phyloP scores from a whole-genome alignment of 1,140 invertebrate species.

The Adelges cooleyi region DNA sequence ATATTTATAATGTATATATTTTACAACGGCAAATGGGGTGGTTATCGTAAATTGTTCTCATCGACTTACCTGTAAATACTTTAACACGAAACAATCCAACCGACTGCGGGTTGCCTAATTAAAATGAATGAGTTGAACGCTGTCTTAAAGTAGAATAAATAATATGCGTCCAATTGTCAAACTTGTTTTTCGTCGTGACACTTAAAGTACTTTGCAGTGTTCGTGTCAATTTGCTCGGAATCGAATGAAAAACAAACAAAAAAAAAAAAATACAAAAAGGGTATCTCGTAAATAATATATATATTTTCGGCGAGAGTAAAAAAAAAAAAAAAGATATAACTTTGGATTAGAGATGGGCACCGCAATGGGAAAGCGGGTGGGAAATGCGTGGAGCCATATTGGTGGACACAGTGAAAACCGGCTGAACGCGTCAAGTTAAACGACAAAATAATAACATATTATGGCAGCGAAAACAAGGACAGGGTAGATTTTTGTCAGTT shows the following conservation, averaged over 20 bases:
- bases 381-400: not conserved
- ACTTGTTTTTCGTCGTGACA: not conserved
- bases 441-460: slow-evolving; percentile 4
- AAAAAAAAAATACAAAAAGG: too few relatives aligned
- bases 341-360: not conserved
- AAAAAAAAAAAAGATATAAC: not conserved
- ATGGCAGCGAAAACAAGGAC: not conserved
- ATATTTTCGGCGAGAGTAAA: not conserved
- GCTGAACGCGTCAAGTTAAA: not conserved
- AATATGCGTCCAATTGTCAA: too few relatives aligned
- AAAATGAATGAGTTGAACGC: too few relatives aligned
- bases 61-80: too few relatives aligned
- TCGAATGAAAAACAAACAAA: not conserved
- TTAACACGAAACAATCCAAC: too few relatives aligned
- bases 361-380: not conserved
- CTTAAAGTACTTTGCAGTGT: slow-evolving; percentile 16
- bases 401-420: not conserved
- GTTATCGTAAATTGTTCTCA: too few relatives aligned
- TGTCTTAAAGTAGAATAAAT: too few relatives aligned
- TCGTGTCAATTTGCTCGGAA: slow-evolving; percentile 2
- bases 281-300: not conserved
- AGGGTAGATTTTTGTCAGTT: not conserved
- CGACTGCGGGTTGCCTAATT: too few relatives aligned
- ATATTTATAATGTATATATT: too few relatives aligned
- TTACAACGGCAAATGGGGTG: too few relatives aligned